phyloP scores from a whole-genome alignment of 2,888 invertebrate species.

The Andrena chrysosceles region DNA sequence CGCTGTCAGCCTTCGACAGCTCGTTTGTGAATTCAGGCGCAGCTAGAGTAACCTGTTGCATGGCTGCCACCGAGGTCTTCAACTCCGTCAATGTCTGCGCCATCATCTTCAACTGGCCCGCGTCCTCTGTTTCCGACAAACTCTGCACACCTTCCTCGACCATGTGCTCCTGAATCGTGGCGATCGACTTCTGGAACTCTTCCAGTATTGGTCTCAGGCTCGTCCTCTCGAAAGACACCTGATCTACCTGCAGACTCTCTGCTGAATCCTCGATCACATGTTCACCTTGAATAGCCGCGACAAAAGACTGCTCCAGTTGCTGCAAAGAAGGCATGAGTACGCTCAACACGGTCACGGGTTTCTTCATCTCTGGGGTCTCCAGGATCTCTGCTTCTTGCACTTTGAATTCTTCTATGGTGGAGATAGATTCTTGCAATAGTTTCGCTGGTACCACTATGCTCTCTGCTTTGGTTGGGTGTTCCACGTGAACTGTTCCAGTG shows the following conservation, averaged over 20 bases:
- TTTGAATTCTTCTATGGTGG: conserved; percentile 63
- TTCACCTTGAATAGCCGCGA: conserved; percentile 59
- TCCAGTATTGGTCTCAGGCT: conserved; percentile 66
- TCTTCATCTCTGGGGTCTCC: conserved; percentile 44
- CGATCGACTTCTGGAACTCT: conserved; percentile 76
- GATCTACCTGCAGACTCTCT: conserved; percentile 8
- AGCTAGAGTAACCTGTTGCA: conserved; percentile 56
- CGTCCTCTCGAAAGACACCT: conserved; percentile 23
- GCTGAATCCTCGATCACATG: conserved; percentile 37
- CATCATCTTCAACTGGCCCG: conserved; percentile 71
- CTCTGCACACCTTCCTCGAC: conserved; percentile 64
- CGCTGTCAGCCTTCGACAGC: conserved; percentile 56
- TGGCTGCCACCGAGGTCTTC: conserved; percentile 65
- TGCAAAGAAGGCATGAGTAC: conserved; percentile 61
- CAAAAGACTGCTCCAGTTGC: conserved; percentile 64
- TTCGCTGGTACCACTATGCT: conserved; percentile 52
- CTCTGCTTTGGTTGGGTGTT: conserved; percentile 26
- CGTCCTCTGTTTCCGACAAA: conserved; percentile 63
- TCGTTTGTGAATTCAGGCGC: conserved; percentile 47
- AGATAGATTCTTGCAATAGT: conserved; percentile 64
- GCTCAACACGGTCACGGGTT: conserved; percentile 48
- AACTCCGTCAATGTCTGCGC: conserved; percentile 75
- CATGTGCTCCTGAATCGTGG: conserved; percentile 73
- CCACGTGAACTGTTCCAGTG: background rate
- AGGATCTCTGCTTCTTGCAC: conserved; percentile 59